Evolutionary conservation across 2,113 vertebrate genomes (phyloP), one percentile per base, ranked within the genome.

Genomic region (Pyrgilauda ruficollis): DNA sequence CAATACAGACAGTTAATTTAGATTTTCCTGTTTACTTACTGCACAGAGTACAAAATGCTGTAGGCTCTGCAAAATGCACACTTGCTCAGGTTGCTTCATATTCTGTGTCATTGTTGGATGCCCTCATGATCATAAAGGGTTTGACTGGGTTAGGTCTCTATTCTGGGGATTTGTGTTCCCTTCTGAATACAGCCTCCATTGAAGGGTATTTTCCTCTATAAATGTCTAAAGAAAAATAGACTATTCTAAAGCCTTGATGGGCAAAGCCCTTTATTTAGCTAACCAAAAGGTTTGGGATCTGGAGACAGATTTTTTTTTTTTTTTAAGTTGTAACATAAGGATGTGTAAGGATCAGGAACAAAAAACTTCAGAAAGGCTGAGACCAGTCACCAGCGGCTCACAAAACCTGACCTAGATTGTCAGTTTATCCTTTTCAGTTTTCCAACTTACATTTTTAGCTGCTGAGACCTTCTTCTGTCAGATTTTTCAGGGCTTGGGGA

Each of bases 401-500:
- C 37, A 84, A 87, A 92, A 70, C 66, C 59, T 89, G 84, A 82
- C 89, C 84, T 95, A 91, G 53, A 69, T 89, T 81, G 31, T 75
- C n/a, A 52, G 5, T 70, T 90, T 66, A 82, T 63, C 44, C 9
- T 68, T 89, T 95, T 72, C 52, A 72, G n/a, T 64, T 52, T 43
- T 39, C 77, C 22, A 78, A 87, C 15, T 22, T 64, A 56, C 7
- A 35, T 75, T 92, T 91, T 91, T 79, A 96, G 66, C 62, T 81
- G 30, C 49, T 63, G 37, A 90, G 44, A 74, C 63, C 37, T 30
- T 15, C 46, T 90, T 67, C 58, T 91, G 77, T 46, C 61, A 91
- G n/a, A 31, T 83, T 80, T 85, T 63, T 37, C 0, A 24, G 64
- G 68, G 13, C 33, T 91, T 87, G 24, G 59, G 70, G 20, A 80